phyloP scores from a whole-genome alignment of 1,140 invertebrate species.

The Aleiodes sp. region DNA sequence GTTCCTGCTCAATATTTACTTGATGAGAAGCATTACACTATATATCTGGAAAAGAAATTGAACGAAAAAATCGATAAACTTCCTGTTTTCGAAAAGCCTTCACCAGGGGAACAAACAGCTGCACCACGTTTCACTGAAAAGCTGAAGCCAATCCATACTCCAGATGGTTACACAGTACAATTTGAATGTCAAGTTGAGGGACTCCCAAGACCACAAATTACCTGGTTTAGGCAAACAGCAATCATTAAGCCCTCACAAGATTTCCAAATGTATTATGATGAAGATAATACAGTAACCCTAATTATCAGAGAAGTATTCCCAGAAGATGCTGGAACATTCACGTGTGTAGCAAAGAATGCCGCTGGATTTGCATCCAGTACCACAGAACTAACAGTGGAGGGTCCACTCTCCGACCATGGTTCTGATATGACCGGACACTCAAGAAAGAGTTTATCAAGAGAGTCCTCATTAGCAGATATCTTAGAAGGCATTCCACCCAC shows the following conservation, averaged over 20 bases:
- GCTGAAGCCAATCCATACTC: constrained; percentile 82
- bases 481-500: constrained; percentile 92
- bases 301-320: constrained; percentile 96
- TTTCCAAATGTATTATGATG: constrained; percentile 93
- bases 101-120: constrained; percentile 73
- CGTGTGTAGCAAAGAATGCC: constrained; percentile 94
- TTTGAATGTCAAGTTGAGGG: constrained; percentile 93
- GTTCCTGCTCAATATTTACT: constrained; percentile 89
- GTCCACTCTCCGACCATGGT: constrained; percentile 87
- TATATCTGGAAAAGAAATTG: constrained; percentile 86
- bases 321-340: constrained; percentile 96
- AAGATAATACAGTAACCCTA: constrained; percentile 90
- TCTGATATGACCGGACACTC: constrained; percentile 83
- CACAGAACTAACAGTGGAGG: constrained; percentile 88
- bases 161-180: constrained; percentile 87
- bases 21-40: constrained; percentile 81
- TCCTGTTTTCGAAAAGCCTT: constrained; percentile 79
- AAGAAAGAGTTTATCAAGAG: constrained; percentile 83
- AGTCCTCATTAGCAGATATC: constrained; percentile 90
- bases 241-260: constrained; percentile 91
- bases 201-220: constrained; percentile 87
- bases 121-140: constrained; percentile 89
- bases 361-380: constrained; percentile 93
- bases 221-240: constrained; percentile 93
- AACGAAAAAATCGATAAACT: constrained; percentile 92